Percentiles rank a stretch among this genome's conserved stretches.
phyloP scores from a whole-genome alignment of 2,113 vertebrate species.

The Cheirogaleus medius region DNA sequence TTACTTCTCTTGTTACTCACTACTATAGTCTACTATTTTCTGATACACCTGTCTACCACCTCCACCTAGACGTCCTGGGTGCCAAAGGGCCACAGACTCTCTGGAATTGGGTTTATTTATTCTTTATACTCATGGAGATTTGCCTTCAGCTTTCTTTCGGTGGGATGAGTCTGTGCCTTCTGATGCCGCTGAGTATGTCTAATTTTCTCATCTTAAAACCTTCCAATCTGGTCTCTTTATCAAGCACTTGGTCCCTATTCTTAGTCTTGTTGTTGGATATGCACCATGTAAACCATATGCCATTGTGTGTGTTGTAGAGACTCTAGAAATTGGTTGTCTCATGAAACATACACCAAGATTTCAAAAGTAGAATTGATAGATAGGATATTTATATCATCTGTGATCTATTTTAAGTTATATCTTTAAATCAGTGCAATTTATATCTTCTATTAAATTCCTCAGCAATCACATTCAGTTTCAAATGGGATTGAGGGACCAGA shows the following conservation, averaged over 20 bases:
- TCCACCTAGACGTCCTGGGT: neutral
- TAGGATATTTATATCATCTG: neutral
- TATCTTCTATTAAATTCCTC: constrained; percentile 52
- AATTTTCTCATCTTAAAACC: neutral
- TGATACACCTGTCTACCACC: neutral
- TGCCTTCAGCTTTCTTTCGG: neutral
- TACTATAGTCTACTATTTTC: neutral
- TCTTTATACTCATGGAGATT: neutral
- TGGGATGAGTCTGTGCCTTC: neutral
- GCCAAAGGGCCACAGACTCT: neutral
- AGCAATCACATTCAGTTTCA: constrained; percentile 69
- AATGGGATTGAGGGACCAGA: constrained; percentile 72
- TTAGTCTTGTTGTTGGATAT: neutral
- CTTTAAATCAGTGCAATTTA: constrained; percentile 74
- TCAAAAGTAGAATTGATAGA: neutral
- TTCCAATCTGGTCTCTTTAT: constrained; percentile 6
- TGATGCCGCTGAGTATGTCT: neutral
- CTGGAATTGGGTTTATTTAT: neutral
- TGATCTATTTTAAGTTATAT: constrained; percentile 69
- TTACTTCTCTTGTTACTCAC: neutral
- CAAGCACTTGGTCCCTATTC: neutral
- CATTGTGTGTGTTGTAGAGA: neutral
- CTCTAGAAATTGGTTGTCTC: neutral
- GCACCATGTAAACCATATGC: neutral
- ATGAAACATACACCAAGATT: neutral